Evolutionary conservation across 2,113 vertebrate species (phyloP).

Genomic region (Pelecanoides urinatrix): DNA sequence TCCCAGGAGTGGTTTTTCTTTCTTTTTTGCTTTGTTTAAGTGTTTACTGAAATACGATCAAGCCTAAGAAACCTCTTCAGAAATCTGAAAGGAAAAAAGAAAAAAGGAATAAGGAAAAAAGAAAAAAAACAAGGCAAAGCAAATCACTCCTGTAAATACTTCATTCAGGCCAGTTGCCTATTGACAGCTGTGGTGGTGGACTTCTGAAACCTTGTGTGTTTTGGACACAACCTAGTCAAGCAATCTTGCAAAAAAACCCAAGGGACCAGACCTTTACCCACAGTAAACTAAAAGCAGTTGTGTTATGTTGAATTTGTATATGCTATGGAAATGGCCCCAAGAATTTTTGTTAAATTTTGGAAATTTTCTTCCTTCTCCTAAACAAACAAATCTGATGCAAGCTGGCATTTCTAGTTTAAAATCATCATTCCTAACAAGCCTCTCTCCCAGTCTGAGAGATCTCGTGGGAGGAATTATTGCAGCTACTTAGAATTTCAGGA

Average conservation of each 20-base stretch:
- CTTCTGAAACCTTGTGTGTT: not conserved
- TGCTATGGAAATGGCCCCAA: not conserved
- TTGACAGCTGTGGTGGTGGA: not conserved
- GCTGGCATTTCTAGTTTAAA: not conserved
- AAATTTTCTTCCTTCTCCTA: not conserved
- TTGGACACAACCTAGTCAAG: not conserved
- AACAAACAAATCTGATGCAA: not conserved
- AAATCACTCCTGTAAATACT: not conserved
- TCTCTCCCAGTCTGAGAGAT: not conserved
- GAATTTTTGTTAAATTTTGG: not conserved
- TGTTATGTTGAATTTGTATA: not conserved
- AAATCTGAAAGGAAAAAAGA: not conserved
- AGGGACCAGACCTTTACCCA: not conserved
- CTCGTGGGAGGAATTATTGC: not conserved
- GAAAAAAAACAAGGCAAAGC: not conserved
- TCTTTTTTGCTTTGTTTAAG: rapidly evolving
- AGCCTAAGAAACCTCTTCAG: not conserved
- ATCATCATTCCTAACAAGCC: not conserved
- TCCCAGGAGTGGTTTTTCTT: not conserved
- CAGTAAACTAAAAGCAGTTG: not conserved
- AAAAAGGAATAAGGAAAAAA: too few species aligned
- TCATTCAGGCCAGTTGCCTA: not conserved
- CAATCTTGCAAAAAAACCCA: not conserved
- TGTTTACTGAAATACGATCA: not conserved
- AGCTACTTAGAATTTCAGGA: not conserved